Conservation (phyloP, 2,113 vertebrate species). For the Arvicanthis niloticus region DNA sequence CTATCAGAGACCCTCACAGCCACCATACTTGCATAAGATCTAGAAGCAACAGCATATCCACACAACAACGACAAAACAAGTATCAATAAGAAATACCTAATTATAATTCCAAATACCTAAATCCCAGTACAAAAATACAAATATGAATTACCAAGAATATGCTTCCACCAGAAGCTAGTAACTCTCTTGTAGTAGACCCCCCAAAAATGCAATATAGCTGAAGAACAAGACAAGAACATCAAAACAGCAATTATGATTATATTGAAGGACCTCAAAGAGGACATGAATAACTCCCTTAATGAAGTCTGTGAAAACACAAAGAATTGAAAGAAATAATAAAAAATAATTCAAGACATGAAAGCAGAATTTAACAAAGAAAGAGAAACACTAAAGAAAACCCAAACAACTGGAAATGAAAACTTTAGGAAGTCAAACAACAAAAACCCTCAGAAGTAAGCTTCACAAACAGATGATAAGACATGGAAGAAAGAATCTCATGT, state of each 20-base stretch:
- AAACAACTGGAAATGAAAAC: not conserved
- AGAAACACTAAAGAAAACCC: not conserved
- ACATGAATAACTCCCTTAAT: not conserved
- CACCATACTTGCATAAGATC: not conserved
- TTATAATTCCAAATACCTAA: not conserved
- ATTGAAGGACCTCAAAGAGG: not conserved
- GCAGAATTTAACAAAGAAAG: not conserved
- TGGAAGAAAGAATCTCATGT: not conserved
- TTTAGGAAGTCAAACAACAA: not conserved
- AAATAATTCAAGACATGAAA: not conserved
- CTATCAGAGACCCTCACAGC: not conserved
- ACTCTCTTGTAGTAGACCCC: not conserved
- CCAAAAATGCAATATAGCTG: not conserved
- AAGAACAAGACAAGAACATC: not conserved
- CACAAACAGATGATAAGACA: not conserved
- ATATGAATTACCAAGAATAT: not conserved
- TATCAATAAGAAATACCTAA: not conserved
- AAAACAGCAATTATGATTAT: not conserved
- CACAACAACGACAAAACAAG: not conserved
- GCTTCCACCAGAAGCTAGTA: not conserved
- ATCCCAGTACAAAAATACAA: not conserved
- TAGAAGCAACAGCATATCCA: not conserved
- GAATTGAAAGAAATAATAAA: not conserved
- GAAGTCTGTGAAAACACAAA: not conserved
- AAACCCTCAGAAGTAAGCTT: not conserved